phyloP scores from a whole-genome alignment of 2,797 vertebrate genomes.

The Steatocranus sp. region DNA sequence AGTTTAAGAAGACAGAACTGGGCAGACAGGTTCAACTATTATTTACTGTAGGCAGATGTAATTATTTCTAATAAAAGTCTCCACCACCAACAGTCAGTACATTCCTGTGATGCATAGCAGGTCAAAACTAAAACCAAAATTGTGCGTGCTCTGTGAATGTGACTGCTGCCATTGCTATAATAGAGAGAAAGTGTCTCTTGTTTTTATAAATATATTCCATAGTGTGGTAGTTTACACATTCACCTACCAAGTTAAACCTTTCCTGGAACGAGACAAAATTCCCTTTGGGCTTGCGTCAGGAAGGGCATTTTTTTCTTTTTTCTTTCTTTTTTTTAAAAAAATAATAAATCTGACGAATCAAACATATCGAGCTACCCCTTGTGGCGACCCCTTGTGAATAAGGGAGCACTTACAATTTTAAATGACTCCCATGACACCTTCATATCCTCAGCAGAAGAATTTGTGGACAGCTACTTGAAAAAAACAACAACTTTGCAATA shows the following conservation, averaged over 20 bases:
- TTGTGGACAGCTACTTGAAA: background rate
- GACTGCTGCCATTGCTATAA: background rate
- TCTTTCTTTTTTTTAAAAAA: fast-evolving
- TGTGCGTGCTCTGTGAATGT: background rate
- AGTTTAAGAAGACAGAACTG: conserved; percentile 48
- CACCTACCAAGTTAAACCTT: background rate
- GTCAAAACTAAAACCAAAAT: conserved; percentile 28
- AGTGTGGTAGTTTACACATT: background rate
- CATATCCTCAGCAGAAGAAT: background rate
- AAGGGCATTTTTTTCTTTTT: background rate
- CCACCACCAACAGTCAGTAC: conserved; percentile 46
- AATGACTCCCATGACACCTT: background rate
- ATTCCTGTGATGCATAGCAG: conserved; percentile 46
- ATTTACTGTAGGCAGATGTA: conserved; percentile 46
- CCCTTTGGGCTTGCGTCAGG: background rate
- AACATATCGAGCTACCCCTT: background rate
- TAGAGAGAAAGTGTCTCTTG: background rate
- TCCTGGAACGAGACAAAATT: background rate
- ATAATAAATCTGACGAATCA: background rate
- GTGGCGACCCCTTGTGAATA: background rate
- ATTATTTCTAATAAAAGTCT: conserved; percentile 66
- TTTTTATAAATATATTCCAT: background rate
- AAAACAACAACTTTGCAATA: background rate
- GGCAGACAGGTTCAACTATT: conserved; percentile 48
- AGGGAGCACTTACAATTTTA: background rate